Evolutionary conservation across 2,797 vertebrate species (phyloP).

Genomic region (Gouania willdenowi): DNA sequence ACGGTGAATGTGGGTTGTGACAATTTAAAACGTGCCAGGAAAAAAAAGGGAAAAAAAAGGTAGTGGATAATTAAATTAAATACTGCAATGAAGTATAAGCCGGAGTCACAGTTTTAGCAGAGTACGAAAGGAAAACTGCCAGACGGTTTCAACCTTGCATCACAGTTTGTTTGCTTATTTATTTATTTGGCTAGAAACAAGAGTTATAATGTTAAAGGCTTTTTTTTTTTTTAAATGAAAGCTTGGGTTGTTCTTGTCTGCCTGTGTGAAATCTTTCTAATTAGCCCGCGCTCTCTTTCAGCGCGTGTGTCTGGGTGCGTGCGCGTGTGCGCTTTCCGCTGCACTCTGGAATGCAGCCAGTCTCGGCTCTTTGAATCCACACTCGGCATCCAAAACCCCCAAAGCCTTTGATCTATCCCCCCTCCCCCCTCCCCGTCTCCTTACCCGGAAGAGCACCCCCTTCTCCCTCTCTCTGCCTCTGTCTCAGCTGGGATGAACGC

Average conservation of each 20-base stretch:
- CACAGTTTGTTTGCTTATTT: slow-evolving; percentile 15
- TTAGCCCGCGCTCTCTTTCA: slow-evolving; percentile 36
- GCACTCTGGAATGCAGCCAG: slow-evolving; percentile 85
- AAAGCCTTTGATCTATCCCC: slow-evolving; percentile 91
- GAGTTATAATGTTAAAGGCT: slow-evolving; percentile 36
- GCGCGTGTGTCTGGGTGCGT: slow-evolving; percentile 8
- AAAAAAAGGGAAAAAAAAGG: too few species aligned
- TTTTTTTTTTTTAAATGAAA: slow-evolving; percentile 36
- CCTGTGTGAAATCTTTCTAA: slow-evolving; percentile 63
- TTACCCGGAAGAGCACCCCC: slow-evolving; percentile 97
- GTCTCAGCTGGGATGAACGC: slow-evolving; percentile 94
- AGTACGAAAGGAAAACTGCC: slow-evolving; percentile 30
- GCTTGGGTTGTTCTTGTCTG: slow-evolving; percentile 51
- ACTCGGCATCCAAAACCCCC: slow-evolving; percentile 87
- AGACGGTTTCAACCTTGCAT: slow-evolving; percentile 27
- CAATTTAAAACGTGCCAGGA: slow-evolving; percentile 40
- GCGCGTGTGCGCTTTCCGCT: slow-evolving; percentile 74
- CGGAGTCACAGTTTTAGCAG: slow-evolving; percentile 12
- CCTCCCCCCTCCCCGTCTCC: slow-evolving; percentile 78
- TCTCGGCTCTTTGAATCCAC: slow-evolving; percentile 79
- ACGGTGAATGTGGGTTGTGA: slow-evolving; percentile 12
- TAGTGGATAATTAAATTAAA: slow-evolving; percentile 59
- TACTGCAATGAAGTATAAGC: slow-evolving; percentile 48
- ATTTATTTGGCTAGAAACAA: slow-evolving; percentile 41
- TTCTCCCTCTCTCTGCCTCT: slow-evolving; percentile 15